phyloP scores from a whole-genome alignment of 1,140 invertebrate genomes.

The Tribolium castaneum region DNA sequence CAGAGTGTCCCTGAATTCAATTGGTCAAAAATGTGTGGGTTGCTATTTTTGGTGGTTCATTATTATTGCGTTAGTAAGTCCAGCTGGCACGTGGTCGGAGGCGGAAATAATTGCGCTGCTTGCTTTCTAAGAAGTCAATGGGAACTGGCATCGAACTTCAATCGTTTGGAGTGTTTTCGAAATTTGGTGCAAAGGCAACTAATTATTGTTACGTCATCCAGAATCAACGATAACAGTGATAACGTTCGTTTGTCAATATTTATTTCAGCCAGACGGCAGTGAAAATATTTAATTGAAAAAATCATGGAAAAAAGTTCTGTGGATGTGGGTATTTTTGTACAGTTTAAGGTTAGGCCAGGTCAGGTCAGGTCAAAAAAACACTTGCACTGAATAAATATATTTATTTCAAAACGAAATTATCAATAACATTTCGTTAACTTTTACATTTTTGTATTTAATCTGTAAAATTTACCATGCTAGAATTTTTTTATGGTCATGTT shows the following conservation, averaged over 20 bases:
- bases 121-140: conserved; percentile 5
- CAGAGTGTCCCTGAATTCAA: neutral
- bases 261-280: neutral
- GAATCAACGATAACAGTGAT: neutral
- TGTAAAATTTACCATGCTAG: too few relatives aligned
- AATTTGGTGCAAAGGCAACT: neutral
- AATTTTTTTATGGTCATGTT: too few relatives aligned
- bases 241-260: neutral
- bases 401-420: too few relatives aligned
- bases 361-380: too few relatives aligned
- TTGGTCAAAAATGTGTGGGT: neutral
- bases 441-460: too few relatives aligned
- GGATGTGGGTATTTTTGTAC: too few relatives aligned
- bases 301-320: neutral
- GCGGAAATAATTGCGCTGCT: neutral
- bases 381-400: neutral
- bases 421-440: too few relatives aligned
- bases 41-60: neutral
- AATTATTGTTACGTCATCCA: neutral
- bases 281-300: neutral
- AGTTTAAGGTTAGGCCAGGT: too few relatives aligned
- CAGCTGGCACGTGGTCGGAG: conserved; percentile 7
- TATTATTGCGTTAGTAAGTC: neutral
- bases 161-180: neutral
- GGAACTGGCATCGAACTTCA: neutral